Evolutionary conservation across 2,113 vertebrate genomes (phyloP).

Genomic region (Columba janthina): DNA sequence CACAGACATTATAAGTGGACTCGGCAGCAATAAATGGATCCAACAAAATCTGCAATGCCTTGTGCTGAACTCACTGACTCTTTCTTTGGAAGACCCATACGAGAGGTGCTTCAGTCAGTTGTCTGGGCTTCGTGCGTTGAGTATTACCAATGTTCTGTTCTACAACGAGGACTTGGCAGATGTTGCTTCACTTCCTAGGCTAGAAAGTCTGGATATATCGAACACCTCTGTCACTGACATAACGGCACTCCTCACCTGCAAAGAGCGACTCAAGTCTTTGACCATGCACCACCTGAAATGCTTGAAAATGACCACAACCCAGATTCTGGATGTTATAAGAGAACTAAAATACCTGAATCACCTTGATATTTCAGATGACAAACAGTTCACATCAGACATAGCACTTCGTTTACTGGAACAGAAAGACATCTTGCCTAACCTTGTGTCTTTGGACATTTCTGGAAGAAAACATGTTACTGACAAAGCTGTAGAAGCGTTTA

Average conservation of each 20-base stretch:
- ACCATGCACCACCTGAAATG: conserved; percentile 98
- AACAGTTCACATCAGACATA: conserved; percentile 98
- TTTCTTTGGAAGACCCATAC: conserved; percentile 92
- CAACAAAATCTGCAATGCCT: conserved; percentile 94
- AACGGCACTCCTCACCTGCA: conserved; percentile 88
- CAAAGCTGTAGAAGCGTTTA: conserved; percentile 88
- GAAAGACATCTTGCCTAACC: conserved; percentile 87
- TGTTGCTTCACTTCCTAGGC: conserved; percentile 88
- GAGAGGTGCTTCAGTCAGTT: conserved; percentile 88
- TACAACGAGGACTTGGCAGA: conserved; percentile 94
- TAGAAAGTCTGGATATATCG: conserved; percentile 97
- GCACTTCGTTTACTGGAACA: conserved; percentile 92
- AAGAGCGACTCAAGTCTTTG: conserved; percentile 89
- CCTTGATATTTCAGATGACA: conserved; percentile 97
- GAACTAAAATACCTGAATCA: conserved; percentile 90
- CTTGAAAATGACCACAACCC: conserved; percentile 96
- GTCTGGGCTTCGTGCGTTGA: conserved; percentile 88
- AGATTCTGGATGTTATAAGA: conserved; percentile 91
- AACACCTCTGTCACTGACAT: conserved; percentile 98
- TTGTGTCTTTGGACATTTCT: conserved; percentile 93
- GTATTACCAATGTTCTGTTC: conserved; percentile 95
- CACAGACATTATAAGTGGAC: conserved; percentile 92
- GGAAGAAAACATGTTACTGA: conserved; percentile 96
- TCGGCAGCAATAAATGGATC: conserved; percentile 90
- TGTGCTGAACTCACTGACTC: conserved; percentile 92